These are phyloP conservation scores for Bellardia bayeri DNA, from an alignment of 2,888 invertebrate genomes.

Conservation along the genomic window DNA sequence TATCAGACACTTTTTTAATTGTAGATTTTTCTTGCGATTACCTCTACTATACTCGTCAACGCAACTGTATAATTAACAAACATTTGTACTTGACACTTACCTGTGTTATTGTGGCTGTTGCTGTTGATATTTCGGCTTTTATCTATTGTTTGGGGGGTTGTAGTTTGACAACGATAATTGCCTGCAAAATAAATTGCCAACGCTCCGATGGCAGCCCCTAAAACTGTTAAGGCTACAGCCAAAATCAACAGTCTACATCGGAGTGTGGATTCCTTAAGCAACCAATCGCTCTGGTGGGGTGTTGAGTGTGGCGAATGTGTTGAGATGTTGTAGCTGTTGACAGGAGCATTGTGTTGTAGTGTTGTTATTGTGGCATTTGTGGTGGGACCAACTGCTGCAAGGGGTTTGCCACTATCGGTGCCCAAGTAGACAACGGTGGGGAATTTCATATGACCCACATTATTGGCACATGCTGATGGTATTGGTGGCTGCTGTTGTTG, in stretches of 20 bases:
- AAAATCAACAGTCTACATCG: constrained; percentile 85
- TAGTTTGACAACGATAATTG: constrained; percentile 77
- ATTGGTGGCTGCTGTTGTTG: constrained; percentile 70
- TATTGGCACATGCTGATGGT: constrained; percentile 57
- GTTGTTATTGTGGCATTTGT: constrained; percentile 67
- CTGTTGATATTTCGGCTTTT: constrained; percentile 61
- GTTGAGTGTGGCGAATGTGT: constrained; percentile 57
- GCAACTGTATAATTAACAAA: constrained; percentile 25
- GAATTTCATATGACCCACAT: constrained; percentile 78
- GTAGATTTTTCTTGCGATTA: too few species aligned
- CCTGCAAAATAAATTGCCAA: constrained; percentile 84
- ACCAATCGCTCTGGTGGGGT: constrained; percentile 78
- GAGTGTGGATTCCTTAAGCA: constrained; percentile 89
- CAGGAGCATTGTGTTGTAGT: constrained; percentile 76
- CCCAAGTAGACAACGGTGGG: constrained; percentile 83
- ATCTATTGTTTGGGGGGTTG: constrained; percentile 49
- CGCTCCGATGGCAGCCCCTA: constrained; percentile 84
- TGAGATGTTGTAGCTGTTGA: constrained; percentile 55
- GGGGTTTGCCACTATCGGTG: constrained; percentile 76
- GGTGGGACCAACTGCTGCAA: constrained; percentile 25
- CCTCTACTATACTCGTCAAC: background rate
- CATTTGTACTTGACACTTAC: constrained; percentile 64
- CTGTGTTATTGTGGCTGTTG: constrained; percentile 56
- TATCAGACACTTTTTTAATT: too few species aligned
- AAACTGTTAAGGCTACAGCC: constrained; percentile 83